Evolutionary conservation across 2,113 vertebrate species (phyloP), one percentile per base, ranked within the genome.

Genomic region (western clawed frog (Xenopus tropicalis)): DNA sequence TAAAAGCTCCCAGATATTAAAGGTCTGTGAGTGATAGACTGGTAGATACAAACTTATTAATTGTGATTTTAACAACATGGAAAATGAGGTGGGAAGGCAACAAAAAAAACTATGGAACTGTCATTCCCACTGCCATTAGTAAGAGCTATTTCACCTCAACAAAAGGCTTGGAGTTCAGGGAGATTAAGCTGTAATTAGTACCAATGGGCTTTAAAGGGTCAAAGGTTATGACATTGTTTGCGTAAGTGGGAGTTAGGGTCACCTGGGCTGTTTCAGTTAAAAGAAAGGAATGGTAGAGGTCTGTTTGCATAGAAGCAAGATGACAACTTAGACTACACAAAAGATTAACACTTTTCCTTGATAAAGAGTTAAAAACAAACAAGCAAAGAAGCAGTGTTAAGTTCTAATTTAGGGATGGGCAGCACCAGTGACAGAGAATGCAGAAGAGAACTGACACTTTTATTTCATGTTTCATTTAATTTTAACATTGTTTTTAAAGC

Each of bases 161-260:
- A 17, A 69, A 69, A 37, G 62, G 25, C 68, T 52, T 52, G 22
- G 29, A 71, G 57, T 71, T 65, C 56, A 71, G 21, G 57, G 63
- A 67, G 69, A 71, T 77, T 77, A 77, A 67, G 75, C 54, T 59
- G 63, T 71, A 72, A 67, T 77, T 77, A 77, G 75, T 64, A 76
- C 73, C 65, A 67, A 67, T 77, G 70, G 69, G 75, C 69, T 72
- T 77, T 65, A 24, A 54, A 22, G 44, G 64, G 75, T 77, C 75
- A 71, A 19, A 77, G 69, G 69, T 67, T 37, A 17, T 61, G 75
- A 51, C 21, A 12, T 16, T 77, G 67, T 66, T 77, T 77, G 69
- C 44, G 29, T 21, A 65, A 70, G 51, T 21, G 25, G 63, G 73
- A 13, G 22, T 61, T 59, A 37, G 71, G 75, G 69, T 71, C 69